Evolutionary conservation across 2,113 vertebrate species (phyloP), one percentile per base, ranked within the genome.

Genomic region (Macaca mulatta): DNA sequence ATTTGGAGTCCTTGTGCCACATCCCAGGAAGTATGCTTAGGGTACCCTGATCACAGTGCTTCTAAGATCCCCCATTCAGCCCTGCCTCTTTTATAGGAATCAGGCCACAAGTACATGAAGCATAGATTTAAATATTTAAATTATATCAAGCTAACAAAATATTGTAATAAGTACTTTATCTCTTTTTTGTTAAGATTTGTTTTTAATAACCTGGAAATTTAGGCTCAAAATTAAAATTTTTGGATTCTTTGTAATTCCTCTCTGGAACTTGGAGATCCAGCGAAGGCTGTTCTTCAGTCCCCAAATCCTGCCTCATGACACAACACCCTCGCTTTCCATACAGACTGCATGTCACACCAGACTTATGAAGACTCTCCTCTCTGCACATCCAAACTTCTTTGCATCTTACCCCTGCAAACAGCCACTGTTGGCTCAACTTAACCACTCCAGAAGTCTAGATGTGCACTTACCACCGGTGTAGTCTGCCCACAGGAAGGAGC

Each of bases 391-490:
- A 27, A 25, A 38, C 17, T 38, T 83, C 48, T 50, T 78, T 45
- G 38, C 32, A 30, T 32, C 3, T 22, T 67, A 5, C 45, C 1
- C 30, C 32, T 6, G 2, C 3, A 32, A 61, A 48, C 4, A 57
- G 61, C 9, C 12, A 43, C 17, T 16, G 5, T 27, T 82, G 23
- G 52, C 22, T 72, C 85, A 40, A 16, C 22, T 2, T 14, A 22
- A 32, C 12, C 13, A 22, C 30, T 70, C 27, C 18, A 9, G 22
- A 55, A 35, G 8, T 7, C 11, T 55, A 16, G 8, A 23, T 57
- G 43, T 52, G 9, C 8, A 17, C n/a, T 40, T 59, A 27, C 5
- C 6, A 25, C 27, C 9, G 16, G 4, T 14, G 0, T 2, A 17
- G 6, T 23, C 22, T 48, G 8, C 23, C 30, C 70, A 48, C 1